These are phyloP conservation scores for Sarcophaga subvicina DNA, from an alignment of 2,888 invertebrate genomes.

Conservation along the genomic window DNA sequence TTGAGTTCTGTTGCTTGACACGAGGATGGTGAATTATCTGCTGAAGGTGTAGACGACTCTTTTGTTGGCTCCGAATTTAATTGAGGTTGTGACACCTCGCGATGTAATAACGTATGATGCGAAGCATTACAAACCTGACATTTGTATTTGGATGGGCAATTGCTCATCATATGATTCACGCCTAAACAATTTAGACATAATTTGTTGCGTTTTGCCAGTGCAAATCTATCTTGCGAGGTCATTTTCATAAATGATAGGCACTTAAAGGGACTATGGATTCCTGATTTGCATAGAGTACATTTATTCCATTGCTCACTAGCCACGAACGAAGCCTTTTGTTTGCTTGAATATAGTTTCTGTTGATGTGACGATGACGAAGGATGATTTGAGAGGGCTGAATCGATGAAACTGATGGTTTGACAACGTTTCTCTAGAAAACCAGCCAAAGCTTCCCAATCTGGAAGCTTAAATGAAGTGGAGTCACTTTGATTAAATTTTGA, in stretches of 20 bases:
- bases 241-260: background rate
- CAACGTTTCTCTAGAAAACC: slow-evolving; percentile 31
- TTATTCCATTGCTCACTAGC: slow-evolving; percentile 1
- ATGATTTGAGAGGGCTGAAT: slow-evolving; percentile 1
- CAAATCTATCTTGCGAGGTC: background rate
- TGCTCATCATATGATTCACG: background rate
- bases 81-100: background rate
- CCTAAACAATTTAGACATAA: background rate
- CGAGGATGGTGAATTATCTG: background rate
- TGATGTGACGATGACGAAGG: background rate
- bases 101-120: too few relatives aligned
- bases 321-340: background rate
- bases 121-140: background rate
- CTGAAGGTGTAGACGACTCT: background rate
- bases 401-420: slow-evolving; percentile 4
- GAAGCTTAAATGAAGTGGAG: slow-evolving; percentile 4
- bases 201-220: slow-evolving; percentile 5
- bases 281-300: slow-evolving; percentile 1
- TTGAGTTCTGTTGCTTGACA: slow-evolving; percentile 6
- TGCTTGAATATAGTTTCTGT: background rate
- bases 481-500: slow-evolving; percentile 21
- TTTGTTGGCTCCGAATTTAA: background rate
- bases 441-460: slow-evolving; percentile 42
- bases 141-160: background rate
- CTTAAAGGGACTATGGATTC: slow-evolving; percentile 2